Base-by-base conservation (phyloP, 1,140 invertebrate genomes). In the Proctacanthus coquilletti region DNA sequence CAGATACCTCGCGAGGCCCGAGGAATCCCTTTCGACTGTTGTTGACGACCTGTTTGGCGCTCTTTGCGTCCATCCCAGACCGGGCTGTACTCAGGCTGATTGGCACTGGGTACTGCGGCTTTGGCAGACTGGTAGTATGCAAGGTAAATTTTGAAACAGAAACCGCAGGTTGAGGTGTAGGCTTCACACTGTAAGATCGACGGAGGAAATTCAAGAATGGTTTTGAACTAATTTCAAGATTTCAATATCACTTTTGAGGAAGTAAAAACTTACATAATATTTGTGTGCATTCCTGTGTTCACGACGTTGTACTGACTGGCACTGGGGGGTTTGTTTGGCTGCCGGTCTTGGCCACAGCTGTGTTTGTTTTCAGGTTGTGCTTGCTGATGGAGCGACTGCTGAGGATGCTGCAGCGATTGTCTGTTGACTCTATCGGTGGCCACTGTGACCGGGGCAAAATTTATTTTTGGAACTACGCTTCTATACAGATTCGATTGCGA, bases 31-130 rank as follows among this genome's bases (percentile, higher is more conserved):
- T 70, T 17, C 63, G 61, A 18, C 60, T 69, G 34, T 68, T 73
- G 43, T 78, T 79, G 0, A 66, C 71, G 4, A 66, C 71, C 42
- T 82, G 82, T 60, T 85, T 85, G 19, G 77, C 76, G 8, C 66
- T 66, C 57, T 81, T 83, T 3, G 69, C 57, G 38, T 81, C 78
- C 19, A 69, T 70, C 27, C 73, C 11, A n/a, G 27, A 30, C 18
- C 14, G 5, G 25, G 58, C 58, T 5, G 56, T 45, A 4, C 42
- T 53, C 20, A 63, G 43, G 29, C 61, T 56, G 17, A 60, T 56
- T 45, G 57, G 60, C 13, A 80, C 66, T 0, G 80, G 76, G 42
- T 71, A 77, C 49, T 83, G 77, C 0, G 79, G 80, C 34, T 69
- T 56, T 0, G 80, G 80, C 33, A 84, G 53, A 41, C 79, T 75